Conservation (phyloP, 2,797 vertebrate species). For the Scleropages formosus region DNA sequence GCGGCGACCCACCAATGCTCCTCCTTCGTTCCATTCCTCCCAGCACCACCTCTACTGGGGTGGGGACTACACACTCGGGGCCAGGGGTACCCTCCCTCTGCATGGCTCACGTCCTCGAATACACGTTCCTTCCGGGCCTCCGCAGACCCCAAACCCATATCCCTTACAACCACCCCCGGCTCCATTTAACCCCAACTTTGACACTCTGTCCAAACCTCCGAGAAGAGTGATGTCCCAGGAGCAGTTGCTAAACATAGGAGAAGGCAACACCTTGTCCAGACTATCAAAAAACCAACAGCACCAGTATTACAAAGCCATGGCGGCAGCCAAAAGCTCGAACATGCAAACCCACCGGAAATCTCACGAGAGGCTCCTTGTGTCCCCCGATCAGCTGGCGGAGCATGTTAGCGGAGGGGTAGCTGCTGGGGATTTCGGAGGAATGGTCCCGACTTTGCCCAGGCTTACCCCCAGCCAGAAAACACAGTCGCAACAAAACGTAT, state of each 20-base stretch:
- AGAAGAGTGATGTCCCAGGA: constrained; percentile 88
- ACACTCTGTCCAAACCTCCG: constrained; percentile 68
- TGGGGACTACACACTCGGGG: constrained; percentile 65
- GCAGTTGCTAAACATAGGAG: constrained; percentile 71
- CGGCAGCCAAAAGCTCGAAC: constrained; percentile 59
- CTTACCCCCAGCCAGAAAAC: constrained; percentile 77
- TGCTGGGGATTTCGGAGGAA: constrained; percentile 50
- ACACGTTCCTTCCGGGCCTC: constrained; percentile 57
- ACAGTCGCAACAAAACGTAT: constrained; percentile 80
- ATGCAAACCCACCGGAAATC: constrained; percentile 69
- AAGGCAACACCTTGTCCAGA: constrained; percentile 69
- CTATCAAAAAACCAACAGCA: constrained; percentile 76
- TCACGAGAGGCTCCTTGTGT: constrained; percentile 73
- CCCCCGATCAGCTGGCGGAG: constrained; percentile 68
- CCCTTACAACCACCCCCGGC: constrained; percentile 60
- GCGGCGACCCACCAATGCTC: constrained; percentile 58
- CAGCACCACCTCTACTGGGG: constrained; percentile 69
- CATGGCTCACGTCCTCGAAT: constrained; percentile 69
- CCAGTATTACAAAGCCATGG: constrained; percentile 74
- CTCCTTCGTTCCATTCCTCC: constrained; percentile 68
- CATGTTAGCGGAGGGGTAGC: constrained; percentile 45
- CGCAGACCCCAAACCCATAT: constrained; percentile 71
- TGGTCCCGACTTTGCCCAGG: constrained; percentile 66
- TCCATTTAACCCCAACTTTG: constrained; percentile 61
- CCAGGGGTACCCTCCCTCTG: constrained; percentile 76